A percentile compares a stretch with the other conserved stretches of the same genome.
Conservation (phyloP, 2,888 invertebrate species). For the Hyalella azteca region DNA sequence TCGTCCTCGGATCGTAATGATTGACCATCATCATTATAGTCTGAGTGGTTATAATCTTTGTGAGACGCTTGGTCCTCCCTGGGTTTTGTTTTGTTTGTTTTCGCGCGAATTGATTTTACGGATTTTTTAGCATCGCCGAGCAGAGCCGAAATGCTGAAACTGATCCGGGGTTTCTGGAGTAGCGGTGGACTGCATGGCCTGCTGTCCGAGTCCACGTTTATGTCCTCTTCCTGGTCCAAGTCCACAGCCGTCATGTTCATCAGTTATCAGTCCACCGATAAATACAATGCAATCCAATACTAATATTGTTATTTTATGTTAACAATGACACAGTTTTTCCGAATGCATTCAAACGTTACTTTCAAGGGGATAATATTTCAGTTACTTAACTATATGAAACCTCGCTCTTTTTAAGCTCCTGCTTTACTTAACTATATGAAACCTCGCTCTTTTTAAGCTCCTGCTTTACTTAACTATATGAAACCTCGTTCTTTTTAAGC, state of each 20-base stretch:
- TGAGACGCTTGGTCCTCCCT: not conserved
- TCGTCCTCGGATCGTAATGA: not conserved
- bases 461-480: too few relatives aligned
- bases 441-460: too few relatives aligned
- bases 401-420: too few relatives aligned
- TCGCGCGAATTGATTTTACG: not conserved
- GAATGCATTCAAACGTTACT: too few relatives aligned
- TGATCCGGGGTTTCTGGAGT: constrained; percentile 44
- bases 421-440: too few relatives aligned
- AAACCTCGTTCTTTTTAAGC: too few relatives aligned
- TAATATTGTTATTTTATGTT: too few relatives aligned
- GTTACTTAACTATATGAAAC: too few relatives aligned
- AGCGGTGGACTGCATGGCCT: constrained; percentile 46
- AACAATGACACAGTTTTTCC: too few relatives aligned
- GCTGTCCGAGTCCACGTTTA: constrained; percentile 57
- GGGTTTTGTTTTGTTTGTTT: not conserved
- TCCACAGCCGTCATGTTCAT: constrained; percentile 54
- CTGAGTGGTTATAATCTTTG: not conserved
- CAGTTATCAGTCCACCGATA: not conserved
- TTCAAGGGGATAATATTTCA: too few relatives aligned
- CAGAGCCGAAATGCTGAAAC: constrained; percentile 58
- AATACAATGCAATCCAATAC: not conserved
- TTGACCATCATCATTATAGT: not conserved
- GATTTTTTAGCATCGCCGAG: constrained; percentile 43
- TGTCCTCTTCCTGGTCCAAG: constrained; percentile 55